Percentiles rank a stretch among this genome's conserved stretches.
These are phyloP conservation scores for Sisyra nigra DNA, from an alignment of 2,888 invertebrate species.

Conservation along the genomic window DNA sequence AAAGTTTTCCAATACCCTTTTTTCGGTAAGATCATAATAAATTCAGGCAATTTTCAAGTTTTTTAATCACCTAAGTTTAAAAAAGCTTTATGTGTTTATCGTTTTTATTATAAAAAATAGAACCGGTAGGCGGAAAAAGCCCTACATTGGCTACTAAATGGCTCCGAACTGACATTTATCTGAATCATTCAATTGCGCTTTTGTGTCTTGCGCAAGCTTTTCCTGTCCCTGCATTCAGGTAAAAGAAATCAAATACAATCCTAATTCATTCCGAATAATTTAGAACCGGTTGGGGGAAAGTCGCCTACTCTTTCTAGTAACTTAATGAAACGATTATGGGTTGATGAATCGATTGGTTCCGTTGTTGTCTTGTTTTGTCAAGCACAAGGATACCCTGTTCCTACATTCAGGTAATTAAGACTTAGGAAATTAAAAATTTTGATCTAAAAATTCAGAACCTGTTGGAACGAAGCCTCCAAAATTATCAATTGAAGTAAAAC, in stretches of 20 bases:
- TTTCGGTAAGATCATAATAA: slow-evolving; percentile 35
- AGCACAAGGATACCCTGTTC: slow-evolving; percentile 58
- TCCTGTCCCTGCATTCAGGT: slow-evolving; percentile 24
- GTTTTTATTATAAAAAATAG: slow-evolving; percentile 1
- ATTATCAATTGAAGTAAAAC: slow-evolving; percentile 50
- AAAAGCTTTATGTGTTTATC: not conserved
- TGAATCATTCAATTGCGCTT: slow-evolving; percentile 27
- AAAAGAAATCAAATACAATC: not conserved
- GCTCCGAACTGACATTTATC: not conserved
- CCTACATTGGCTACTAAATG: not conserved
- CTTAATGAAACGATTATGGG: slow-evolving; percentile 19
- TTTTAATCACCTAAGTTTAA: not conserved
- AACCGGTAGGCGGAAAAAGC: slow-evolving; percentile 2
- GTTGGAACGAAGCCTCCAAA: slow-evolving; percentile 57
- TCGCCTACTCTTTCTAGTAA: slow-evolving; percentile 54
- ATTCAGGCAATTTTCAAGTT: slow-evolving; percentile 30
- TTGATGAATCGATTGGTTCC: slow-evolving; percentile 8
- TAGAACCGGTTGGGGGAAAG: slow-evolving; percentile 55
- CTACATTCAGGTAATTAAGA: slow-evolving; percentile 35
- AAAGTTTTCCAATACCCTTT: slow-evolving; percentile 44
- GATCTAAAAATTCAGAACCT: slow-evolving; percentile 30
- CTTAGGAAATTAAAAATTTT: not conserved
- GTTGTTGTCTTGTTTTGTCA: slow-evolving; percentile 28
- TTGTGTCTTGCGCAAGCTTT: slow-evolving; percentile 53
- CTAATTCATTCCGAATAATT: not conserved